Evolutionary conservation across 1,140 invertebrate genomes (phyloP), one percentile per base, ranked within the genome.

Genomic region (Thaumetopoea pityocampa): DNA sequence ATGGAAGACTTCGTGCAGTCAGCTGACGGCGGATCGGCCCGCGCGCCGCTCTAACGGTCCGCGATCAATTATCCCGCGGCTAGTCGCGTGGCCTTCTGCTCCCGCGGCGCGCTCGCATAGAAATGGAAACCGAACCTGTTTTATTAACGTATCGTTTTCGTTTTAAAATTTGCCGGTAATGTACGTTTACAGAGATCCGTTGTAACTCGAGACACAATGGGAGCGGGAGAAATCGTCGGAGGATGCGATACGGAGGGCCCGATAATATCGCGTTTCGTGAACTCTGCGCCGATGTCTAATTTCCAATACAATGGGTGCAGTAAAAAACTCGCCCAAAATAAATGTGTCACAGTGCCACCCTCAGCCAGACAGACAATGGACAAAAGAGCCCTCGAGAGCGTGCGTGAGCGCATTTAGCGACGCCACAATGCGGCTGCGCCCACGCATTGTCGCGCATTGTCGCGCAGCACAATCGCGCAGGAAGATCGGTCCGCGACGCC

Each of bases 291-390:
- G 66, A 71, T 76, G 68, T 79, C 73, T 74, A 79, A 83, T 83
- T 79, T 77, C 60, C 68, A 79, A 80, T 74, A 83, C 79, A 83
- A 83, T 83, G 76, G 79, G 55, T 40, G 59, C 48, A 41, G 60
- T 76, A 77, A 79, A 83, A 82, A 82, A 78, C 58, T 70, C 54
- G 69, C 63, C 67, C 67, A 69, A 77, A 80, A 80, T 79, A 82
- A 77, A 79, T 78, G 76, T 80, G 79, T 83, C 79, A 78, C 70
- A 79, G 73, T 67, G 76, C 72, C 77, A 83, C 79, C 79, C 79
- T 76, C 71, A 47, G 60, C 56, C 53, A 58, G 49, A 56, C 70
- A 71, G 49, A 83, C 76, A 83, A 83, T 83, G 79, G 65, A 72
- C 79, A 74, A 78, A 80, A 67, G 60, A 56, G 56, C 45, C 63